Conservation (phyloP, 2,797 vertebrate genomes). For the Parauchenoglanis ngamensis region DNA sequence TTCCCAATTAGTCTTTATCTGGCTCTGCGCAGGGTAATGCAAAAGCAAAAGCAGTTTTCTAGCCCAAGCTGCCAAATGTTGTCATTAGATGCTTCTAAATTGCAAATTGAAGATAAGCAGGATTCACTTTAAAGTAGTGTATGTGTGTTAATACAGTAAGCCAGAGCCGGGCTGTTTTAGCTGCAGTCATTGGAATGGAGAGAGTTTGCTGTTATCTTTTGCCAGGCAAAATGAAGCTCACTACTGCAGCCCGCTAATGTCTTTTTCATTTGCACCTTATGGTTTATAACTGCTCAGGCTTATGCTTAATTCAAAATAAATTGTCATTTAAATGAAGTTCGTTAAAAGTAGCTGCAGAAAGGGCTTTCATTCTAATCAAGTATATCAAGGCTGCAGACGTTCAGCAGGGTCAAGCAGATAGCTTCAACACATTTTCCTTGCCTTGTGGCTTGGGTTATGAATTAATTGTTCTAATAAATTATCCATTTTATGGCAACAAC, state of each 20-base stretch:
- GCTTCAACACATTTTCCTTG: background rate
- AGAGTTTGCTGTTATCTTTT: conserved; percentile 35
- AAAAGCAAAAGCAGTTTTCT: conserved; percentile 49
- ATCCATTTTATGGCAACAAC: background rate
- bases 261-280: conserved; percentile 46
- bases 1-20: conserved; percentile 59
- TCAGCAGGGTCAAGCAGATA: background rate
- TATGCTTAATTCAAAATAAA: conserved; percentile 31
- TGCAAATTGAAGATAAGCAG: conserved; percentile 50
- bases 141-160: conserved; percentile 52
- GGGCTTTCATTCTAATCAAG: conserved; percentile 31
- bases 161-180: conserved; percentile 4
- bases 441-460: background rate
- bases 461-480: background rate
- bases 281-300: conserved; percentile 25
- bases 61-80: conserved; percentile 44
- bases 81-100: conserved; percentile 53
- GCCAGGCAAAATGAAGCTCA: conserved; percentile 32
- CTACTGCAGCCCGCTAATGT: conserved; percentile 19
- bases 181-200: conserved; percentile 29
- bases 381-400: background rate
- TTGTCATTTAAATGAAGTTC: conserved; percentile 31
- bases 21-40: conserved; percentile 44
- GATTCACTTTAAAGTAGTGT: conserved; percentile 33
- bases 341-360: conserved; percentile 5